A percentile compares a stretch with the other conserved stretches of the same genome.
phyloP scores from a whole-genome alignment of 35 echinoderm and acorn worm genomes.

The Nesometra sesokonis region DNA sequence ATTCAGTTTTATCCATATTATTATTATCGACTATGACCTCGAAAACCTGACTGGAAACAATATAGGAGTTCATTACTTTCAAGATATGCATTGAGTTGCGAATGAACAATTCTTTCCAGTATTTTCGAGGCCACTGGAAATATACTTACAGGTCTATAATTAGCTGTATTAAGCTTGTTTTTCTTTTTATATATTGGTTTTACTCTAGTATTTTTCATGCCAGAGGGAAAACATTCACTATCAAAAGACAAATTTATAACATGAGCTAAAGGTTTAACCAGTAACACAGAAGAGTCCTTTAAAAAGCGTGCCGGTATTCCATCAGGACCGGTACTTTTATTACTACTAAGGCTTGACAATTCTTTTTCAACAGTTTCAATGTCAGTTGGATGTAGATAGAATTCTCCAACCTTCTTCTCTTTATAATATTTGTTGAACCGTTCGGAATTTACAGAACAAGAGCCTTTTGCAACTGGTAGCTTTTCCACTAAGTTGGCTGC shows the following conservation, averaged over 20 bases:
- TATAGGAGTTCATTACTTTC: not conserved
- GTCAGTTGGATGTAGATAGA: no score
- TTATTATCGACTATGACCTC: not conserved
- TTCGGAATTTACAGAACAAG: no score
- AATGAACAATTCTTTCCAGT: constrained; percentile 9
- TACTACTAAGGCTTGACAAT: no score
- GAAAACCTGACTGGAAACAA: not conserved
- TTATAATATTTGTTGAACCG: no score
- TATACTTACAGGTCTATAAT: constrained; percentile 1
- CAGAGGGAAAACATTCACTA: not conserved
- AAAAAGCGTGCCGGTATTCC: not conserved
- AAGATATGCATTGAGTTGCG: not conserved
- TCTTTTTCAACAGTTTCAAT: no score
- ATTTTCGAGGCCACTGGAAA: constrained; percentile 1
- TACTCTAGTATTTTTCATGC: not conserved
- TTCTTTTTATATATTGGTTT: constrained; percentile 3
- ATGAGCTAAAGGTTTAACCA: not conserved
- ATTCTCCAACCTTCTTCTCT: no score
- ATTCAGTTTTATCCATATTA: no score
- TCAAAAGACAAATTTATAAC: not conserved
- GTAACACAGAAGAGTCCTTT: not conserved
- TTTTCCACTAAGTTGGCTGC: no score
- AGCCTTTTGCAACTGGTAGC: no score
- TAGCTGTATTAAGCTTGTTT: not conserved
- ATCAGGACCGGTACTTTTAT: no score